Base-by-base conservation (phyloP, 2,797 vertebrate species). In the Helostoma temminkii region DNA sequence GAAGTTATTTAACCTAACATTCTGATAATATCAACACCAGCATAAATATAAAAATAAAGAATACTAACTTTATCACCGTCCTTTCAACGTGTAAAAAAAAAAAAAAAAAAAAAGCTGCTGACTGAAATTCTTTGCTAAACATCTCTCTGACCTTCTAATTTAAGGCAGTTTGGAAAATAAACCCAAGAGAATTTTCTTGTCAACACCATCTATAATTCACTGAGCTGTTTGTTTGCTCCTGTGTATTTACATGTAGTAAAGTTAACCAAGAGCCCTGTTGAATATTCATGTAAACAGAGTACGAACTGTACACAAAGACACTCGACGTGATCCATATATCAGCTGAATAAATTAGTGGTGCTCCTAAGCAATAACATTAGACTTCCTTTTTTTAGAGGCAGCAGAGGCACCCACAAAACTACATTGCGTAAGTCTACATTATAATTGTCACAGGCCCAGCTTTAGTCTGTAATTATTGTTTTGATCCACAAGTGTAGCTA, bases 401-500 rank as follows among this genome's bases (percentile, higher is more conserved):
- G 24, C 15, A 28, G 54, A 58, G 30, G n/a, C 25, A 26, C 11
- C 11, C 15, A 28, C 12, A 53, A 50, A 71, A n/a, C 24, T n/a
- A 0, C 18, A 30, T 70, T 55, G 22, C 5, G 0, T 12, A 61
- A 69, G 9, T 34, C 28, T 36, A 79, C 34, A 82, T 58, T 43
- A 37, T 37, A 80, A 28, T 26, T 15, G 50, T 66, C 49, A 61
- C n/a, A n/a, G 18, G 19, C 32, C 8, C 21, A 62, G 55, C 54
- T 49, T 30, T 2, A 34, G 42, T 30, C 45, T 68, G 43, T 82
- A 81, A 87, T 85, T 69, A 75, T 14, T 41, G 66, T 71, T 74
- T 64, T 71, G 41, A 80, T 47, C 24, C 50, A 41, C 16, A 25
- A 34, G 52, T 64, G 50, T 5, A 61, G 45, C 61, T 32, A 1